Evolutionary conservation across 1,140 invertebrate species (phyloP), one percentile per base, ranked within the genome.

Genomic region (Homarus americanus): DNA sequence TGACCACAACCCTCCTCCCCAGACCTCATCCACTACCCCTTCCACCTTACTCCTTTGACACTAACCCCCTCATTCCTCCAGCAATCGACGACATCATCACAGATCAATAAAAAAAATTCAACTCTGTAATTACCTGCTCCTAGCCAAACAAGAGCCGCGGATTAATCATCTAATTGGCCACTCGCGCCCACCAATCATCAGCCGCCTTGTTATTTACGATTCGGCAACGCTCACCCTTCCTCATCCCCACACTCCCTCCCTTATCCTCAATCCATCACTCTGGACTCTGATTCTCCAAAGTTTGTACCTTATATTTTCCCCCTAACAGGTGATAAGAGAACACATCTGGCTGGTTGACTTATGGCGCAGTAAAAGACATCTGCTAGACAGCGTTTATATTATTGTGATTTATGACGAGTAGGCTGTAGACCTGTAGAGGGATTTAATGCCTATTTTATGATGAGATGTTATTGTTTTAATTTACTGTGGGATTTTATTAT

Each of bases 91-190:
- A 32, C 63, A 69, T 28, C 32, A 69, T 69, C 63, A 69, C 28
- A 69, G 63, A 69, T 69, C 63, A 17, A 69, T 69, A 69, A 69
- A 32, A 63, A 69, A 49, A 49, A 49, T 49, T 49, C 44, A 5
- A 32, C n/a, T 32, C 63, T 32, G 63, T 69, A 69, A 69, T 69
- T 69, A 69, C 63, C 63, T 32, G n/a, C 63, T 32, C n/a, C 63
- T 69, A 32, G n/a, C 63, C 63, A 69, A 69, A 69, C 63, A 69
- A 24, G n/a, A 69, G 63, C 63, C 63, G 63, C 63, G 63, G 63
- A 69, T 69, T 69, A 69, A 69, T 69, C 63, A 69, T 32, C 63
- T 69, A 69, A 69, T 69, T 69, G 63, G 63, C 63, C n/a, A 32
- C 63, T 69, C n/a, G 9, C 2, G 63, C 63, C 63, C 3, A 28